Evolutionary conservation across 2,113 vertebrate species (phyloP).

Genomic region (Spermophilus dauricus): DNA sequence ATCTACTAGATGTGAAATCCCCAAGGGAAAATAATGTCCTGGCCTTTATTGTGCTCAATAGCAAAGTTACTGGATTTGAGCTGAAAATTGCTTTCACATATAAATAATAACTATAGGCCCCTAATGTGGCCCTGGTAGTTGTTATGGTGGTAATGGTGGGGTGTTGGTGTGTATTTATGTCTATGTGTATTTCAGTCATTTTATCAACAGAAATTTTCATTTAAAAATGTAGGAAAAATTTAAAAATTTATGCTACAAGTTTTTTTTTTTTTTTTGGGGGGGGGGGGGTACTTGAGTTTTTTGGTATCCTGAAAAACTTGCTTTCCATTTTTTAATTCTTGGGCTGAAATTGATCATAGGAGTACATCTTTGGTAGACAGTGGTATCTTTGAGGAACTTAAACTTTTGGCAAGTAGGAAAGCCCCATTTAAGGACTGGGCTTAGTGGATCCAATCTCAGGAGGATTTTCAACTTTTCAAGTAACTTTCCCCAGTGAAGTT

Average conservation of each 20-base stretch:
- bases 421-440: accelerated
- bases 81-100: neutral
- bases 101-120: neutral
- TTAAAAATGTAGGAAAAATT: neutral
- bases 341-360: neutral
- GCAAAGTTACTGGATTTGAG: neutral
- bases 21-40: neutral
- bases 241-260: neutral
- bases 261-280: too few relatives aligned
- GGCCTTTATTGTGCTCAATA: neutral
- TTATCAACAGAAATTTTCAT: neutral
- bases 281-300: too few relatives aligned
- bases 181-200: neutral
- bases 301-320: too few relatives aligned
- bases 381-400: neutral
- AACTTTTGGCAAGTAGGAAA: neutral
- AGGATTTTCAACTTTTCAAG: neutral
- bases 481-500: neutral
- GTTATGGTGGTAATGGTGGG: neutral
- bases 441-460: neutral
- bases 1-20: neutral
- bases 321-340: neutral
- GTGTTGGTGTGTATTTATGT: neutral
- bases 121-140: neutral
- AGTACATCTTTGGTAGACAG: neutral